Percentiles rank a stretch among this genome's conserved stretches.
Evolutionary conservation across 2,888 invertebrate species (phyloP).

Genomic region (Cephus rjabovi): DNA sequence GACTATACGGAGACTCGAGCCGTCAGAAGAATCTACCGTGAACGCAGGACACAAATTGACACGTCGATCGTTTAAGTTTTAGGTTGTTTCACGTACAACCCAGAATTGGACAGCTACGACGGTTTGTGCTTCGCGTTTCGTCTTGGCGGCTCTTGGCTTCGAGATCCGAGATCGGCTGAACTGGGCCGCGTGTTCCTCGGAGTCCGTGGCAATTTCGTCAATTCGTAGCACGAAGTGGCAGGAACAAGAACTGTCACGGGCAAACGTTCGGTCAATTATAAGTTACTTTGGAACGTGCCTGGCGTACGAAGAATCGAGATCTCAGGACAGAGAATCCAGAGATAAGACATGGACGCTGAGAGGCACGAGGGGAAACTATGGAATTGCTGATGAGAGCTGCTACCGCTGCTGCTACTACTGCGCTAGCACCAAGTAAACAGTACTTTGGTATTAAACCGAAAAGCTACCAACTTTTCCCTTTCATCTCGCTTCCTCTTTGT

Average conservation of each 20-base stretch:
- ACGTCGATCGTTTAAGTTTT: too few relatives aligned
- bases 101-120: too few relatives aligned
- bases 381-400: background rate
- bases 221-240: constrained; percentile 32
- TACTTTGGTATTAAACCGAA: too few relatives aligned
- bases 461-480: background rate
- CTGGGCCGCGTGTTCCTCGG: background rate
- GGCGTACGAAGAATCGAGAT: constrained; percentile 30
- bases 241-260: constrained; percentile 52
- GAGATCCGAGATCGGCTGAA: too few relatives aligned
- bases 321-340: background rate
- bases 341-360: background rate
- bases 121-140: too few relatives aligned
- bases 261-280: constrained; percentile 58
- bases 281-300: constrained; percentile 51
- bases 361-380: background rate
- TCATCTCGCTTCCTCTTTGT: background rate
- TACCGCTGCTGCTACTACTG: too few relatives aligned
- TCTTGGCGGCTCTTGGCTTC: too few relatives aligned
- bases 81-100: too few relatives aligned
- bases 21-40: too few relatives aligned
- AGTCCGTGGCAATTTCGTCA: constrained; percentile 33
- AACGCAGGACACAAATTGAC: too few relatives aligned
- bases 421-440: too few relatives aligned
- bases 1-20: too few relatives aligned